Base-by-base conservation (phyloP, 1,140 invertebrate genomes). In the Euura saliciscinereae region DNA sequence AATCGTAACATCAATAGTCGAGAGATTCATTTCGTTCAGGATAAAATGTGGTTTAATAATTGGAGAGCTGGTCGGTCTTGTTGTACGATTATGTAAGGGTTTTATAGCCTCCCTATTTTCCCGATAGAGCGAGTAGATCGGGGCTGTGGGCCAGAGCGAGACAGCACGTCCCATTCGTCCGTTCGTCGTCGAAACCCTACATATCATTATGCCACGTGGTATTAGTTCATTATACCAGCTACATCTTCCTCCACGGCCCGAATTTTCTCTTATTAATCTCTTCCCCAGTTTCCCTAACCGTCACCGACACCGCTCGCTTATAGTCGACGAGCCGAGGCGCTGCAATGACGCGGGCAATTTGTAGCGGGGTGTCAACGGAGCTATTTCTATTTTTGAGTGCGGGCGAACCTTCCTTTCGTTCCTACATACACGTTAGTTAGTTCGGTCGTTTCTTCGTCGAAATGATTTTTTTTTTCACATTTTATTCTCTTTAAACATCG, bases 281-380 rank as follows among this genome's bases (percentile, higher is more conserved):
- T 44, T 46, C 45, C 68, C 44, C 68, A 10, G 28, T 28, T 28
- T 28, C 28, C 28, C 28, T 28, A 28, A 28, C 28, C 28, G 28
- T 28, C 28, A 28, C 28, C 28, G 28, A 28, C 28, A 28, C 28
- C 28, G 28, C 28, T 28, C 28, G 28, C 28, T 28, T 28, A 28
- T 44, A 67, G 66, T 67, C 66, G 66, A 45, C 68, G 68, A 46
- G 51, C 8, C 51, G 51, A 59, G 51, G 51, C 51, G 51, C 6
- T 59, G 82, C 84, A 85, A 85, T 86, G 84, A 86, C 82, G 79
- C 80, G 85, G 80, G 79, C 83, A 87, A 87, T 87, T 87, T 87
- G 86, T 87, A 86, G 84, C 80, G 75, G 78, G 83, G 80, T 86
- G 86, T 87, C 85, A 86, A 83, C 82, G 78, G 67, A 76, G 80